Percentiles rank a stretch among this genome's conserved stretches.
These are phyloP conservation scores for Aurelia sp. DNA, from an alignment of 30 jellyfish, hydroid and myxozoan species.

Conservation along the genomic window DNA sequence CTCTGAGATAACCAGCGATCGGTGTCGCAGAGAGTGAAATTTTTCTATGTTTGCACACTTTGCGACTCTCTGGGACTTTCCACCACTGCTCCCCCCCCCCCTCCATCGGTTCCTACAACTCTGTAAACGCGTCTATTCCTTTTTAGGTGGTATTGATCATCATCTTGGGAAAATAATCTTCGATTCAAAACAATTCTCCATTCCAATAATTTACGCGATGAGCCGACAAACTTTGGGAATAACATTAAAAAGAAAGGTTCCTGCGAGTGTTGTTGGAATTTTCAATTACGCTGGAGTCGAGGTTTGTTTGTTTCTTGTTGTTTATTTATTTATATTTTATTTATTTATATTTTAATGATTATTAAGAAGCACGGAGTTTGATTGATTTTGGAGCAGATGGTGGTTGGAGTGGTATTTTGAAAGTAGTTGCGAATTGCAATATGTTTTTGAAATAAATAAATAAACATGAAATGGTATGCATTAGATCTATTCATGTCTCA, in stretches of 20 bases:
- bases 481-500: no score
- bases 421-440: no score
- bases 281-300: slow-evolving; percentile 94
- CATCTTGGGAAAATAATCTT: slow-evolving; percentile 68
- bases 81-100: no score
- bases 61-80: no score
- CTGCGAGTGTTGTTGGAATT: slow-evolving; percentile 94
- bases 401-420: no score
- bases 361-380: not conserved
- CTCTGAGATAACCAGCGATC: no score
- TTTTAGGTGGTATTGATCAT: slow-evolving; percentile 93
- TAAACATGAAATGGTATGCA: no score
- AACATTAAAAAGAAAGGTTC: slow-evolving; percentile 87
- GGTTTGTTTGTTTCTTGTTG: slow-evolving; percentile 51
- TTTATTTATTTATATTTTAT: not conserved
- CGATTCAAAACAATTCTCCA: slow-evolving; percentile 56
- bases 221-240: slow-evolving; percentile 85
- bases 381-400: no score
- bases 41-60: no score
- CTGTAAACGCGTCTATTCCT: not conserved
- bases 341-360: not conserved
- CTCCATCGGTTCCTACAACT: no score
- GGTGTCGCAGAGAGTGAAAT: no score
- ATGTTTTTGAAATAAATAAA: no score
- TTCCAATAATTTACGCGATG: slow-evolving; percentile 82